Base-by-base conservation (phyloP, 2,888 invertebrate genomes). In the Protodeltote pygarga region DNA sequence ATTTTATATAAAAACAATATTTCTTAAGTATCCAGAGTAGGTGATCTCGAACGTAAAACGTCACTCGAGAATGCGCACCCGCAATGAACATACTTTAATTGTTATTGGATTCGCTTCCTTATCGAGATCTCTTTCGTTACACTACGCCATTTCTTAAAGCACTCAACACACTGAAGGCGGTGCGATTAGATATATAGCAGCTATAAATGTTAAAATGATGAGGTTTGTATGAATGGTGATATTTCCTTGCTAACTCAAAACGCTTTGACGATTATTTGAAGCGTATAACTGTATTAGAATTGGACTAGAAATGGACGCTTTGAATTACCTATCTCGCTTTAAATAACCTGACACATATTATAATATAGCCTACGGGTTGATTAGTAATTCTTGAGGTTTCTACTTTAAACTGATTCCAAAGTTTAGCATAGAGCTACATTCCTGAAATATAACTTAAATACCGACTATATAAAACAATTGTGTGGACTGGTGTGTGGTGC, bases 51-150 rank as follows among this genome's bases (percentile, higher is more conserved):
- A 29, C 44, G 13, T 23, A 14, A 50, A 47, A 65, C 35, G 50
- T 47, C 38, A 45, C 33, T 28, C 35, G 25, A 33, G 11, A 5
- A 25, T 24, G 46, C 42, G 42, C 44, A 1, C 4, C 16, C 29
- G 65, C 40, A 46, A 55, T 47, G 55, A 47, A 47, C 55, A 45
- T 44, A 10, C 21, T 46, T 60, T 63, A 65, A 63, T 63, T 65
- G 57, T 55, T 50, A 65, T 63, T 55, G 39, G 57, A 33, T 31
- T 47, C 31, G 31, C 44, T 63, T 62, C 66, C 66, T 63, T 63
- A 62, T 63, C 37, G 24, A 47, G 53, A 33, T 31, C 33, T 42
- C 55, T 63, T 58, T 62, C 33, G 57, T 62, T 58, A 62, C 63
- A 48, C 39, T 55, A 2, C 39, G 13, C 27, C 20, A 16, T 25